Evolutionary conservation across 2,797 vertebrate genomes (phyloP), one percentile per base, ranked within the genome.

Genomic region (Glossophaga mutica): DNA sequence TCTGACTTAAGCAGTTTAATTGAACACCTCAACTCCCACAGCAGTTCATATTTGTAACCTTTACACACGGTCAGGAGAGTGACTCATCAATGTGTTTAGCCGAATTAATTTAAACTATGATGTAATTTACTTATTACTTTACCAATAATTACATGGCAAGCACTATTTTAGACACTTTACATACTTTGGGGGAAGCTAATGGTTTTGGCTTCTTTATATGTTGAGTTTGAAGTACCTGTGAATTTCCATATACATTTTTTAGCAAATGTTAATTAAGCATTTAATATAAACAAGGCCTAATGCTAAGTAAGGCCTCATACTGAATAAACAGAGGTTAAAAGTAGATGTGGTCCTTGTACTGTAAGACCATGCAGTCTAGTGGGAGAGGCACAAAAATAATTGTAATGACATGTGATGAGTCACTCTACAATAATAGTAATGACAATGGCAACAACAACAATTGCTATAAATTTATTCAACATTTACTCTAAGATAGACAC

Each of bases 41-140:
- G 37, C 95, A 88, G 90, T 85, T 91, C 9, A 9, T 92, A 65
- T 79, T 94, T 82, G 22, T 55, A 87, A 82, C 76, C 32, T n/a
- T 91, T 83, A 73, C 0, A 44, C 37, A n/a, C 48, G 34, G 8
- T 71, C 62, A 79, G 81, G 57, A 85, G 10, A 78, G 6, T 74
- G 57, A 93, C 29, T 81, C 50, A 74, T 52, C 34, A 39, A 22
- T 76, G 26, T 83, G 6, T 88, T 67, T 77, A 84, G 37, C 42
- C 89, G 83, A 92, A 57, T 87, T 85, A 65, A 76, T 37, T 67
- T 59, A 62, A 93, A 79, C 34, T 62, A 26, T 83, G 81, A 77
- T 57, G 10, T 29, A 34, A 65, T 79, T 82, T 42, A 70, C 32
- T 76, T 82, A 19, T 19, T 90, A 74, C 91, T 95, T 91, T 78